Base-by-base conservation (phyloP, 2,797 vertebrate genomes). In the Leptoclinus maculatus region DNA sequence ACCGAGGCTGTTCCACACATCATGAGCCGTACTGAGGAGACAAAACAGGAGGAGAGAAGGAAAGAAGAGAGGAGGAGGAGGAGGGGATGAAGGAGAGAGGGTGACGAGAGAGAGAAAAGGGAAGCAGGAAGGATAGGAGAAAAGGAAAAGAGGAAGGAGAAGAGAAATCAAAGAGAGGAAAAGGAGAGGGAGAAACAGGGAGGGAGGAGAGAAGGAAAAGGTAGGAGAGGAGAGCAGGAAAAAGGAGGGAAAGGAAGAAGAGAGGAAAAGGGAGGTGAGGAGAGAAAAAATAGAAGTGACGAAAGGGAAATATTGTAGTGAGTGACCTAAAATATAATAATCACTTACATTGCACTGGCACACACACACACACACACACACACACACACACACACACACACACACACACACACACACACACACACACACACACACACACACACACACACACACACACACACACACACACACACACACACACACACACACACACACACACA, bases 1-100 rank as follows among this genome's bases (percentile, higher is more conserved):
- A 0, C 98, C 98, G 56, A 99, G 96, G 87, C 97, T 97, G 13
- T 99, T 99, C 98, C 98, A 99, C 56, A 99, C 97, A 36, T 98
- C 97, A 0, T 99, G 98, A 76, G 98, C 97, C 0, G 98, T 99
- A 17, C 97, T 98, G 93, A 66, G 60, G 41, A 62, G 66, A 10
- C 12, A 41, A 8, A 27, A 62, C 17, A 39, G 5, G 27, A n/a
- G 27, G 8, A 13, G 23, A 7, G 6, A 32, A 6, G 23, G 8
- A 14, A 19, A 21, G 29, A 4, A 10, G 23, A 7, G 21, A 9
- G 21, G 7, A 39, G 3, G n/a, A n/a, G 32, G 10, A 16, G 7
- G 11, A 9, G 4, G n/a, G 3, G 23, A 9, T 5, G 11, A 13
- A 51, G 11, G n/a, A 34, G 2, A 49, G 6, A 36, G 7, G 8